These are phyloP conservation scores for Tragulus kanchil DNA, from an alignment of 2,113 vertebrate genomes.

Conservation along the genomic window DNA sequence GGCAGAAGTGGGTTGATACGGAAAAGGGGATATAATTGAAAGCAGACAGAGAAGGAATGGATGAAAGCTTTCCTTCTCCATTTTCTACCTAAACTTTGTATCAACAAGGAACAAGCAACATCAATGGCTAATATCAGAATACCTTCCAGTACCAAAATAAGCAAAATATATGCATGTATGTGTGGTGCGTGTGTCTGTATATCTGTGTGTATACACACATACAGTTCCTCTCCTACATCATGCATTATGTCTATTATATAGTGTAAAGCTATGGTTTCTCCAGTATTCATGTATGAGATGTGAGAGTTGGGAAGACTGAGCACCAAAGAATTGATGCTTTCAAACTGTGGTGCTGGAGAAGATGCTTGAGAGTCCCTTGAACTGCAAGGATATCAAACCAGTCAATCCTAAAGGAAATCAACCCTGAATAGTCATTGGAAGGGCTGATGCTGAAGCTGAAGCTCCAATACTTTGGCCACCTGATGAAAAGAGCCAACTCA, in stretches of 20 bases:
- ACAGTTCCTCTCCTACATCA: neutral
- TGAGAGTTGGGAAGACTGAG: neutral
- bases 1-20: neutral
- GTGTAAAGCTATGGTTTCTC: neutral
- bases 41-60: neutral
- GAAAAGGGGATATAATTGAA: neutral
- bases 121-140: neutral
- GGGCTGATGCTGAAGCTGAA: neutral
- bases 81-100: neutral
- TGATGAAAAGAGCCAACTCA: neutral
- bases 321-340: neutral
- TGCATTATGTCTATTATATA: neutral
- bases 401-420: neutral
- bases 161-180: neutral
- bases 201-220: rapidly evolving
- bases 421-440: neutral
- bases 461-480: neutral
- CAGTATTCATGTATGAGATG: neutral
- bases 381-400: neutral
- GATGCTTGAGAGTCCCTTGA: neutral
- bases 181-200: neutral
- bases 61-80: neutral
- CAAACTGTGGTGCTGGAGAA: neutral
- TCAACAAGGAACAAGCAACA: neutral
- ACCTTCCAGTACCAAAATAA: neutral